Percentiles rank a stretch among this genome's conserved stretches.
phyloP scores from a whole-genome alignment of 2,113 vertebrate species.

The Paramisgurnus dabryanus region DNA sequence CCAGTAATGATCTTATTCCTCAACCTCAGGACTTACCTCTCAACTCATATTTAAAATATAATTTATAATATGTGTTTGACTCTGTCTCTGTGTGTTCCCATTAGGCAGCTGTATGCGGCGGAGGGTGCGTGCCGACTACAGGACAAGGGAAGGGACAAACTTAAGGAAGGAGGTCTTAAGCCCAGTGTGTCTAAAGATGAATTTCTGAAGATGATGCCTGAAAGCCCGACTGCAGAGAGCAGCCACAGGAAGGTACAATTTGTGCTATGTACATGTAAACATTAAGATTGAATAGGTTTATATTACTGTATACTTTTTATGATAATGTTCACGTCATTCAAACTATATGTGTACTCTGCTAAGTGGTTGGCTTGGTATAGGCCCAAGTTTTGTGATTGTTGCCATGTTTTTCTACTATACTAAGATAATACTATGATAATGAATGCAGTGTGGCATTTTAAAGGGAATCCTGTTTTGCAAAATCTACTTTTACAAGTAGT shows the following conservation, averaged over 20 bases:
- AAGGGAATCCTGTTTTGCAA: no score
- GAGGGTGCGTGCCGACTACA: constrained; percentile 77
- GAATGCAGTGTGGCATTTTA: no score
- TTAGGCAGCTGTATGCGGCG: constrained; percentile 81
- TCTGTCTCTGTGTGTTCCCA: constrained; percentile 50
- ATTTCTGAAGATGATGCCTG: constrained; percentile 86
- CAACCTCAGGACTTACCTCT: constrained; percentile 24
- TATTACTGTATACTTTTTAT: no score
- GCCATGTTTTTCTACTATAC: no score
- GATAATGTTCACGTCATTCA: no score
- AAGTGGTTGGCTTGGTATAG: no score
- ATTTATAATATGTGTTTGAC: not conserved
- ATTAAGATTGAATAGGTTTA: no score
- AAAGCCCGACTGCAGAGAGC: constrained; percentile 81
- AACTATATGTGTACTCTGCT: no score
- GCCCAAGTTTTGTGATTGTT: no score
- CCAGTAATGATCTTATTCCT: not conserved
- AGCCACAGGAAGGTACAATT: constrained; percentile 83
- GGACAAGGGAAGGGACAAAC: constrained; percentile 59
- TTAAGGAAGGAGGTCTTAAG: constrained; percentile 74
- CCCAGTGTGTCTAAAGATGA: constrained; percentile 89
- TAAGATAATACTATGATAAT: no score
- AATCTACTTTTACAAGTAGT: no score
- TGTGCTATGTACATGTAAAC: constrained; percentile 32
- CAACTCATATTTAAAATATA: constrained; percentile 17